A percentile compares a stretch with the other conserved stretches of the same genome.
These are phyloP conservation scores for Girardia tigrina DNA, from an alignment of 2,888 invertebrate species.

Conservation along the genomic window DNA sequence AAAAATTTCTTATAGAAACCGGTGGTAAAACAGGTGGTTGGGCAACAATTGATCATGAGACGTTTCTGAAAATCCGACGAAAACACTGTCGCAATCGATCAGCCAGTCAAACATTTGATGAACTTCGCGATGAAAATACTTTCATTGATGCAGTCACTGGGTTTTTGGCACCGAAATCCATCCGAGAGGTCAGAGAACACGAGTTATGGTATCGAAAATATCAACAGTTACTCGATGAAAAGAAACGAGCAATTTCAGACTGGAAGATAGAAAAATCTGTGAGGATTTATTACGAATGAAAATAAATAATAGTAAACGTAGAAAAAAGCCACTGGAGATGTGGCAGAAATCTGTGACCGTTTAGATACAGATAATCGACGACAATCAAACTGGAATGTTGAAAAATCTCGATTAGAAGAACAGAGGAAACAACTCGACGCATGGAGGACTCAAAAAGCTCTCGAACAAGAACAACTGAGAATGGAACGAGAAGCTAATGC, in stretches of 20 bases:
- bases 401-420: slow-evolving; percentile 37
- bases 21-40: slow-evolving; percentile 48
- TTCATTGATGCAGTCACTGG: slow-evolving; percentile 43
- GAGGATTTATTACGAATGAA: neutral
- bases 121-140: slow-evolving; percentile 42
- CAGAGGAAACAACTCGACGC: slow-evolving; percentile 24
- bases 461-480: slow-evolving; percentile 39
- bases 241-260: slow-evolving; percentile 47
- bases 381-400: neutral
- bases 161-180: slow-evolving; percentile 44
- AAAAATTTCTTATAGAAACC: slow-evolving; percentile 47
- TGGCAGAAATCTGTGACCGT: slow-evolving; percentile 39
- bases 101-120: neutral
- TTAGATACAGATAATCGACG: neutral
- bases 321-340: slow-evolving; percentile 38
- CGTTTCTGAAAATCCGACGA: slow-evolving; percentile 41
- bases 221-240: slow-evolving; percentile 43
- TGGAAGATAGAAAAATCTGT: slow-evolving; percentile 46
- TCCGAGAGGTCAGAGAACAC: slow-evolving; percentile 44
- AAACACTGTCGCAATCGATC: neutral
- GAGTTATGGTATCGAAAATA: slow-evolving; percentile 48
- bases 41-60: slow-evolving; percentile 50
- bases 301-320: slow-evolving; percentile 40
- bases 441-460: slow-evolving; percentile 37
- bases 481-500: slow-evolving; percentile 42